Evolutionary conservation across 2,888 invertebrate species (phyloP), one percentile per base, ranked within the genome.

Genomic region (Pyrgus malvae): DNA sequence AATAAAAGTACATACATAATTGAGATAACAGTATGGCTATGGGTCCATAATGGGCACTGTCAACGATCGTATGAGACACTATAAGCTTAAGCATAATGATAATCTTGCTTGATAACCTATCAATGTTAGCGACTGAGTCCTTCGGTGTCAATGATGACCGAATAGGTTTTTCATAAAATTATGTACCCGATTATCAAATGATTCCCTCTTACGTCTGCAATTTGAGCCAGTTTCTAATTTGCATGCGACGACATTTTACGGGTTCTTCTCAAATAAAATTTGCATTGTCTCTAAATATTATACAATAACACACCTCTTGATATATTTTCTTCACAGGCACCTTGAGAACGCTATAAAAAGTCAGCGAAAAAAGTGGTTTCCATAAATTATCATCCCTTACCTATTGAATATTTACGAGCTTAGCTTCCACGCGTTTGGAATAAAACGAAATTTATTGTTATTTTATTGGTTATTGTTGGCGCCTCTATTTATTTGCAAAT

Each of bases 161-260:
- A n/a, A n/a, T n/a, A n/a, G n/a, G n/a, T n/a, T n/a, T n/a, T n/a
- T 23, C 23, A 23, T 23, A 23, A 23, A 4, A 23, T 4, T 23
- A 23, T 23, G 23, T 23, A n/a, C n/a, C n/a, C n/a, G n/a, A n/a
- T n/a, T n/a, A n/a, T n/a, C n/a, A n/a, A n/a, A n/a, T n/a, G n/a
- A n/a, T n/a, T n/a, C n/a, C n/a, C n/a, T n/a, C 2, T 9, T 14
- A 16, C 23, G 35, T 16, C 5, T 14, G 23, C 21, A 21, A 5
- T 35, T 25, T 21, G 35, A 23, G n/a, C 46, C 35, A 23, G 14
- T 3, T 12, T 4, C 23, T n/a, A 35, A 40, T 46, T 46, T 35
- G 23, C 46, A 46, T 46, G 35, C 21, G 35, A 35, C 12, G 46
- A 46, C 35, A 35, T 46, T 46, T 46, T 14, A 23, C 23, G 14